Evolutionary conservation across 2,888 invertebrate species (phyloP).

Genomic region (Acleris cristana): DNA sequence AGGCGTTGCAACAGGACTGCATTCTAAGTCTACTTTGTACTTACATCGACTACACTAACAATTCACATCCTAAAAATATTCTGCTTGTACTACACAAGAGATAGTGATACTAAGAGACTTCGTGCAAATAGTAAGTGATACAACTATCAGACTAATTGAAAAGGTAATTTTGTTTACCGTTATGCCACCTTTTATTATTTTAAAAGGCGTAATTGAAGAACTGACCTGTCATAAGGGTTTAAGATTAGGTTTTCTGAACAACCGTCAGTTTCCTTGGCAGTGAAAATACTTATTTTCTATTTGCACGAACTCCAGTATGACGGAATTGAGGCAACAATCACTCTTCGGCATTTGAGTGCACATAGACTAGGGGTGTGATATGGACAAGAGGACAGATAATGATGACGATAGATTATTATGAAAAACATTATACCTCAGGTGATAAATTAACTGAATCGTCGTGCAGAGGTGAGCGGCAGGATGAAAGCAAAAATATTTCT

Average conservation of each 20-base stretch:
- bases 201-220: too few relatives aligned
- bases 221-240: too few relatives aligned
- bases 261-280: too few relatives aligned
- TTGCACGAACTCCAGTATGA: slow-evolving; percentile 52
- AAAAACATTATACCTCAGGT: slow-evolving; percentile 39
- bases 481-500: slow-evolving; percentile 38
- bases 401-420: slow-evolving; percentile 45
- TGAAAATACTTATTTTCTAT: slow-evolving; percentile 33
- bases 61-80: slow-evolving; percentile 50
- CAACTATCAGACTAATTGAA: not conserved
- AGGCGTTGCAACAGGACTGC: slow-evolving; percentile 76
- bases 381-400: slow-evolving; percentile 64
- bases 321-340: slow-evolving; percentile 69
- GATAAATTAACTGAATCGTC: slow-evolving; percentile 39
- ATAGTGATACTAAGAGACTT: slow-evolving; percentile 43
- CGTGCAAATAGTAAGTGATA: slow-evolving; percentile 48
- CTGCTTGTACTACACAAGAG: slow-evolving; percentile 53
- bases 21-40: slow-evolving; percentile 76
- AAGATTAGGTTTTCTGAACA: too few relatives aligned
- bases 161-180: too few relatives aligned
- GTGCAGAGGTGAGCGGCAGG: slow-evolving; percentile 39
- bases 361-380: slow-evolving; percentile 72
- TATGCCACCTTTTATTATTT: too few relatives aligned
- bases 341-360: slow-evolving; percentile 81
- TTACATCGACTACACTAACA: slow-evolving; percentile 63